Evolutionary conservation across 2,888 invertebrate species (phyloP).

Genomic region (Trichogramma evanescens): DNA sequence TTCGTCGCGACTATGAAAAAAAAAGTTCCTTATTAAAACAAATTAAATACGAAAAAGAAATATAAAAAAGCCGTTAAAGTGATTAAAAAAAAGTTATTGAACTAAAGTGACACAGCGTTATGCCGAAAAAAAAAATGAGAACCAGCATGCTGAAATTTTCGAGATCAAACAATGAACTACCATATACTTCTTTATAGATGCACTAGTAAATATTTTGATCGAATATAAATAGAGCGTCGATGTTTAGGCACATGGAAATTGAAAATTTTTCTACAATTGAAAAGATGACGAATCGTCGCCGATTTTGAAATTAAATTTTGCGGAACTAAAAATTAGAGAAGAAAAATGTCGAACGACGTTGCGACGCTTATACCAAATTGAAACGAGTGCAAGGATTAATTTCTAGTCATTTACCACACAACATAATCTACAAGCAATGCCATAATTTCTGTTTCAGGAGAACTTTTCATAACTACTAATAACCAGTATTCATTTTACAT

Average conservation of each 20-base stretch:
- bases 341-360: no score
- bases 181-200: conserved; percentile 18
- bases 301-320: no score
- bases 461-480: not conserved
- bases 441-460: no score
- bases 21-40: conserved; percentile 20
- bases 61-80: conserved; percentile 21
- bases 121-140: conserved; percentile 6
- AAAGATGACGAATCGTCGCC: no score
- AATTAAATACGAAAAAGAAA: conserved; percentile 7
- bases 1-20: conserved; percentile 18
- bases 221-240: conserved; percentile 18
- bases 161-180: conserved; percentile 8
- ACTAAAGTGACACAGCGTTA: conserved; percentile 20
- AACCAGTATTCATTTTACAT: conserved; percentile 5
- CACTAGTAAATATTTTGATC: conserved; percentile 17
- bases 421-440: no score
- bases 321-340: no score
- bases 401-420: no score
- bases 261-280: no score
- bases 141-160: conserved; percentile 14
- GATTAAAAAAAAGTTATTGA: conserved; percentile 18
- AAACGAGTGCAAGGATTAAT: no score
- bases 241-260: conserved; percentile 14
- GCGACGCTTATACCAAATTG: no score